These are phyloP conservation scores for Kradibia gibbosae DNA, from an alignment of 1,140 invertebrate species.

Conservation along the genomic window DNA sequence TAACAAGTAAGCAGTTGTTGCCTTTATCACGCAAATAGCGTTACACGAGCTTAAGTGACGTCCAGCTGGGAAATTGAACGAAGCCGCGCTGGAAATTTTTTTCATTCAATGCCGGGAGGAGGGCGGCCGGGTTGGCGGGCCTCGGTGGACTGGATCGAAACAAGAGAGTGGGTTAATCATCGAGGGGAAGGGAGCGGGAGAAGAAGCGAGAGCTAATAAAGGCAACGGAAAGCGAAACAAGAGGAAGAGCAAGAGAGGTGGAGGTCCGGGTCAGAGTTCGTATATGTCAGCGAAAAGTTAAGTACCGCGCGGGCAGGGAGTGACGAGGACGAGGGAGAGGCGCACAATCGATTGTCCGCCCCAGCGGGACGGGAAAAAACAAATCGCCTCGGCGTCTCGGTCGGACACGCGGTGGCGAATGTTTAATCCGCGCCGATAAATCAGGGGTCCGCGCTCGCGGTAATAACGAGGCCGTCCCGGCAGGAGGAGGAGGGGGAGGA, in stretches of 20 bases:
- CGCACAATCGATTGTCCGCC: slow-evolving; percentile 32
- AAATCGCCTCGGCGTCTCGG: slow-evolving; percentile 56
- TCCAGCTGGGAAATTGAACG: no score
- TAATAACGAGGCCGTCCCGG: slow-evolving; percentile 61
- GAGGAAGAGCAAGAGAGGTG: background rate
- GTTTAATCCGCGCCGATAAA: slow-evolving; percentile 64
- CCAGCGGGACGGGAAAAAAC: slow-evolving; percentile 34
- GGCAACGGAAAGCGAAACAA: no score
- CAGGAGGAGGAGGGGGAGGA: slow-evolving; percentile 52
- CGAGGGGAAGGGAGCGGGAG: background rate
- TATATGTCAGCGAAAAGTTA: slow-evolving; percentile 14
- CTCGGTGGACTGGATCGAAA: no score
- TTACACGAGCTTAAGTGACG: no score
- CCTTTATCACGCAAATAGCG: no score
- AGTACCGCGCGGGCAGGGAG: background rate
- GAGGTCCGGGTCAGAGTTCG: slow-evolving; percentile 10
- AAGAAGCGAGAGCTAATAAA: background rate
- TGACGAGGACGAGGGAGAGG: background rate
- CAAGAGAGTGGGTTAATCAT: slow-evolving; percentile 18
- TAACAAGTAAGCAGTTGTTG: no score
- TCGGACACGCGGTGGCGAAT: slow-evolving; percentile 56
- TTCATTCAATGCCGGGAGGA: no score
- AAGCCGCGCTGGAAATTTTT: no score
- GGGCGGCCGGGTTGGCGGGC: no score
- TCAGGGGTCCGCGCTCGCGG: slow-evolving; percentile 55